These are phyloP conservation scores for Orthosia cruda DNA, from an alignment of 2,888 invertebrate genomes.

Conservation along the genomic window DNA sequence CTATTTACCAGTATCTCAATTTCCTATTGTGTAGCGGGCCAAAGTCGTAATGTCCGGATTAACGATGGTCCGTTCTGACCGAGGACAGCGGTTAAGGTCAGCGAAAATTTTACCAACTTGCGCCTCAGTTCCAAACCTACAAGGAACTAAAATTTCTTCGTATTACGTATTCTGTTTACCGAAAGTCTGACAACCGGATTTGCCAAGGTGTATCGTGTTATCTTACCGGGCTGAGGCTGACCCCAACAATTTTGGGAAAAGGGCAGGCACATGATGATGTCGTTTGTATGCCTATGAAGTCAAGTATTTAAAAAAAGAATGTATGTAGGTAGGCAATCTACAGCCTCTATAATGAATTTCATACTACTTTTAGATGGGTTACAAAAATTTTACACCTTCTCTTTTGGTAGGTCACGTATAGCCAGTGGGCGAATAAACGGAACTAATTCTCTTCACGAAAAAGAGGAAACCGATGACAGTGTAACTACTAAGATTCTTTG, in stretches of 20 bases:
- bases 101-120: slow-evolving; percentile 18
- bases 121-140: slow-evolving; percentile 36
- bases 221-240: background rate
- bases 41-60: background rate
- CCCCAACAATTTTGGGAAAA: no score
- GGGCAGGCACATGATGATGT: no score
- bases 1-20: background rate
- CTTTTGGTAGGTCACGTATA: background rate
- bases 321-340: background rate
- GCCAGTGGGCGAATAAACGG: background rate
- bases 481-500: no score
- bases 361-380: background rate
- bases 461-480: no score
- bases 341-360: background rate
- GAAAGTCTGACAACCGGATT: background rate
- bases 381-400: background rate
- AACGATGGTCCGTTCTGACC: background rate
- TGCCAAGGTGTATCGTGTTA: background rate
- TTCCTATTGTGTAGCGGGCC: background rate
- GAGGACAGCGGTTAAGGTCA: background rate
- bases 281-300: background rate
- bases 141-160: slow-evolving; percentile 27
- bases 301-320: no score
- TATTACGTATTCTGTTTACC: slow-evolving; percentile 9
- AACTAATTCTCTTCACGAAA: no score